Evolutionary conservation across 1,140 invertebrate species (phyloP), one percentile per base, ranked within the genome.

Genomic region (Tetranychus cinnabarinus): DNA sequence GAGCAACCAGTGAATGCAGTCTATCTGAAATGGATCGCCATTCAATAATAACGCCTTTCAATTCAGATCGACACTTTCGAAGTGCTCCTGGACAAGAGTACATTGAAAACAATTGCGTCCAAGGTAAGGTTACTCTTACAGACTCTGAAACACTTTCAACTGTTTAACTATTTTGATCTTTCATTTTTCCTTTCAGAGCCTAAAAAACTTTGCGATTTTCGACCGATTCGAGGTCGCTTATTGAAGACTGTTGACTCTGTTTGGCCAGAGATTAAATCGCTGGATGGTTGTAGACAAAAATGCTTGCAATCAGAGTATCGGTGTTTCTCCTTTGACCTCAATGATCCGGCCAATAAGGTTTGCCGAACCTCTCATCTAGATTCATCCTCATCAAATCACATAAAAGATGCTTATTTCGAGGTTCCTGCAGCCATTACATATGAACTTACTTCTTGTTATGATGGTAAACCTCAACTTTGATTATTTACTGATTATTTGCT

Each of bases 211-310:
- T 93, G 89, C 73, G 87, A 92, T 69, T 92, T 92, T 73, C 87
- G 88, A 70, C 86, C 87, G 67, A 75, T 90, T 65, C 80, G 79
- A 42, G 86, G 87, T 1, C 79, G 85, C 61, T 90, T 92, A 65
- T 73, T 92, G 48, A 92, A 93, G 73, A 92, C 88, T 0, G 88
- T 92, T 4, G 88, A 93, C 69, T 88, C 87, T 2, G 87, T 92
- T 6, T 90, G 69, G 59, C 70, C 89, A 74, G 86, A 89, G 67
- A 82, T 90, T 1, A 81, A 80, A 61, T 85, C 82, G 2, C 75
- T 86, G 56, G 85, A 88, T 61, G 87, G 88, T 73, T 78, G 77
- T 66, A 79, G 86, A 55, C 85, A 89, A 65, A 77, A 89, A 39
- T 92, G 88, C 70, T 76, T 91, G 36, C 87, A 84, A 67, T 87